A percentile compares a stretch with the other conserved stretches of the same genome.
These are phyloP conservation scores for Asteroscopus sphinx DNA, from an alignment of 2,888 invertebrate species.

Conservation along the genomic window DNA sequence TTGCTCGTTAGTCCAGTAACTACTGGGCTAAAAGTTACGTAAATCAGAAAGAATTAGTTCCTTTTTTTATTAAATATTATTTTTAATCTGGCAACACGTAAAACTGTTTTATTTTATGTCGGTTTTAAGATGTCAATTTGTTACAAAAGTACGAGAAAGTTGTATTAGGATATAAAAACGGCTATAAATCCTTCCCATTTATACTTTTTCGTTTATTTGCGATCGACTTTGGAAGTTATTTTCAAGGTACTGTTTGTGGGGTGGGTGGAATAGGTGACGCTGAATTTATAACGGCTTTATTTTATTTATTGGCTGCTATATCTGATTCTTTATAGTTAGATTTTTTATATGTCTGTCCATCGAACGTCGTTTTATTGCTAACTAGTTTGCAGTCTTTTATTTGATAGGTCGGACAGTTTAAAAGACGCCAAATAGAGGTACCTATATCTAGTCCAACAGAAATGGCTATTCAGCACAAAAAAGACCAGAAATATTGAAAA, in stretches of 20 bases:
- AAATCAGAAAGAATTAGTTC: slow-evolving; percentile 27
- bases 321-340: slow-evolving; percentile 14
- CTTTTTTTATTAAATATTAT: slow-evolving; percentile 39
- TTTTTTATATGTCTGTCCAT: slow-evolving; percentile 15
- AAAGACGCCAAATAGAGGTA: neutral
- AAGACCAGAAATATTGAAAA: neutral
- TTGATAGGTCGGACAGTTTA: too few relatives aligned
- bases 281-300: slow-evolving; percentile 49
- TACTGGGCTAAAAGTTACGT: slow-evolving; percentile 10
- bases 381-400: neutral
- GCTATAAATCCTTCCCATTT: slow-evolving; percentile 70
- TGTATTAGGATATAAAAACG: slow-evolving; percentile 72
- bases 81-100: slow-evolving; percentile 47
- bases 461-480: neutral
- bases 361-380: slow-evolving; percentile 16
- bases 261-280: slow-evolving; percentile 48
- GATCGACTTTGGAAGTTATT: slow-evolving; percentile 68
- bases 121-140: slow-evolving; percentile 73
- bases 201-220: slow-evolving; percentile 73
- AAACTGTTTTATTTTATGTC: slow-evolving; percentile 63
- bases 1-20: slow-evolving; percentile 2
- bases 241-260: slow-evolving; percentile 59
- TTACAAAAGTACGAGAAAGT: slow-evolving; percentile 71
- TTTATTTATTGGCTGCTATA: slow-evolving; percentile 38
- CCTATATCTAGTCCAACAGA: neutral